Conservation (phyloP, 2,797 vertebrate genomes). For the Eidolon dupreanum region DNA sequence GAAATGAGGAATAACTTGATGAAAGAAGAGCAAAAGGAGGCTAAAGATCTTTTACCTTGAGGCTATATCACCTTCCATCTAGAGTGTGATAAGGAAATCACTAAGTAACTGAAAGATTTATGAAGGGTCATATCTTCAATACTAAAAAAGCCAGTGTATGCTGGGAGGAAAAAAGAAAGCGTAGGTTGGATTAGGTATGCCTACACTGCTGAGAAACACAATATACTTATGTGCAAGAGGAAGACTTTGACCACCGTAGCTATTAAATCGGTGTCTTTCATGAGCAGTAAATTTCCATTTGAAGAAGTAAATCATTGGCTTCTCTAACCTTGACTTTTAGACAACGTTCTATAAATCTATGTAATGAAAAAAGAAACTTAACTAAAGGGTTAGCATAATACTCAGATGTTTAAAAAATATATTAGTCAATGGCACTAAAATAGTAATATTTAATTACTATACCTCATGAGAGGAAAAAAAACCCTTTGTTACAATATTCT, state of each 20-base stretch:
- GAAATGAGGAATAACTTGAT: neutral
- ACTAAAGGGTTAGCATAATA: constrained; percentile 54
- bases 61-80: neutral
- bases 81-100: constrained; percentile 42
- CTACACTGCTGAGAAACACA: neutral
- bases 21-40: neutral
- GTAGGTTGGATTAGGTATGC: neutral
- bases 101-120: neutral
- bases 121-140: neutral
- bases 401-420: constrained; percentile 41
- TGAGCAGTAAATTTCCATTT: constrained; percentile 3
- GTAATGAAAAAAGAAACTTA: constrained; percentile 70
- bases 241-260: neutral
- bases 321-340: constrained; percentile 70
- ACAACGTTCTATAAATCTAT: constrained; percentile 59
- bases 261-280: neutral
- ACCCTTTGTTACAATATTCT: neutral
- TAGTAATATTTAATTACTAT: constrained; percentile 57
- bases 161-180: neutral
- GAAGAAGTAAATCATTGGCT: constrained; percentile 50
- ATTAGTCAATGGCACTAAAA: constrained; percentile 76
- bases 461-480: neutral
- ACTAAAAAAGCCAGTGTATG: neutral
- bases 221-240: neutral
- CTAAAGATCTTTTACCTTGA: neutral